Conservation (phyloP, 2,113 vertebrate species). For the Balaenoptera acutorostrata region DNA sequence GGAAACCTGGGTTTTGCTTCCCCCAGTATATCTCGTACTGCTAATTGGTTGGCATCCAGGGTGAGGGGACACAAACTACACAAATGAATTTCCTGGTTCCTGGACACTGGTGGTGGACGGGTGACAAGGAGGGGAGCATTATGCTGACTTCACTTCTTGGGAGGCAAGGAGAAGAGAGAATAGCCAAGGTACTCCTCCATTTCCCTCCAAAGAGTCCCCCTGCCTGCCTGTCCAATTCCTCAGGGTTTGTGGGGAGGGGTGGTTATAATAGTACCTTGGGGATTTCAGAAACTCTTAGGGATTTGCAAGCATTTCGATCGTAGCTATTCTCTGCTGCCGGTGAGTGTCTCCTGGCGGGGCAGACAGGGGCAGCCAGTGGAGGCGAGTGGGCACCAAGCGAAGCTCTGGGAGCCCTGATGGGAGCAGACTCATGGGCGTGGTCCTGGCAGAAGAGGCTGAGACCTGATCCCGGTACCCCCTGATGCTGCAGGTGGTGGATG, state of each 20-base stretch:
- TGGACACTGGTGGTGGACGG: not conserved
- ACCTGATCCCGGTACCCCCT: not conserved
- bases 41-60: not conserved
- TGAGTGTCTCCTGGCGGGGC: not conserved
- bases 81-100: not conserved
- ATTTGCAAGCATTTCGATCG: not conserved
- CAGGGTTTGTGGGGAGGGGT: not conserved
- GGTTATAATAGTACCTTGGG: not conserved
- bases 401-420: not conserved
- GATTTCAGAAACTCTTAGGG: not conserved
- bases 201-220: not conserved
- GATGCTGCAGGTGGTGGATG: not conserved
- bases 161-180: not conserved
- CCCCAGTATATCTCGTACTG: not conserved
- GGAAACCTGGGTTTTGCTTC: not conserved
- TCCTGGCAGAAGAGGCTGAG: not conserved
- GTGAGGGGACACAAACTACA: not conserved
- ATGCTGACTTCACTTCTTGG: not conserved
- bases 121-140: not conserved
- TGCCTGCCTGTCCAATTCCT: not conserved
- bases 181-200: not conserved
- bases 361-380: not conserved
- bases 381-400: rapidly evolving
- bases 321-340: not conserved
- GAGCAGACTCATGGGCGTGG: not conserved